Evolutionary conservation across 2,888 invertebrate genomes (phyloP).

Genomic region (Metopia argyrocephala): DNA sequence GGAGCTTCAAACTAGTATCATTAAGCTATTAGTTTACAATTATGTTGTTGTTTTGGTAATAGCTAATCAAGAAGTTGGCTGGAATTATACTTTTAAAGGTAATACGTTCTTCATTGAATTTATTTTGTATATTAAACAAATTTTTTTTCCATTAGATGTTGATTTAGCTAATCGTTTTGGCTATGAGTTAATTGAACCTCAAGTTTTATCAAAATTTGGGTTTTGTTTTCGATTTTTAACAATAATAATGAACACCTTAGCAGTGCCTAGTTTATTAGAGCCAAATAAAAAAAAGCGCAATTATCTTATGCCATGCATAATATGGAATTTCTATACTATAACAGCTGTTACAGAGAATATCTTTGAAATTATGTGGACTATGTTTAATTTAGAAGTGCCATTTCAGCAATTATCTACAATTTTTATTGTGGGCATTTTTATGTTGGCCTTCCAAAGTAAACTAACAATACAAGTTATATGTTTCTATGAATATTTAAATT

Average conservation of each 20-base stretch:
- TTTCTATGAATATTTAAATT: slow-evolving; percentile 69
- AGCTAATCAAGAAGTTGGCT: slow-evolving; percentile 67
- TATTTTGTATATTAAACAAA: neutral
- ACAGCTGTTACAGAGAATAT: slow-evolving; percentile 67
- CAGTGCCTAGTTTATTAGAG: slow-evolving; percentile 61
- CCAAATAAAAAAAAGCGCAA: slow-evolving; percentile 64
- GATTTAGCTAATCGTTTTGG: slow-evolving; percentile 67
- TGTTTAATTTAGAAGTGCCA: slow-evolving; percentile 65
- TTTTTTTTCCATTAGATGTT: slow-evolving; percentile 58
- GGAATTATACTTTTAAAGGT: slow-evolving; percentile 68
- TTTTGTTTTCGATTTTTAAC: slow-evolving; percentile 66
- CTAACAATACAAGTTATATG: slow-evolving; percentile 68
- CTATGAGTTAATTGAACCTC: slow-evolving; percentile 65
- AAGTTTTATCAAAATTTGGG: slow-evolving; percentile 68
- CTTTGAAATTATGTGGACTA: slow-evolving; percentile 67
- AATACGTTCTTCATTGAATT: neutral
- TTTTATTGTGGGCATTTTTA: slow-evolving; percentile 67
- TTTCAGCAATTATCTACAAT: slow-evolving; percentile 64
- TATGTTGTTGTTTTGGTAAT: slow-evolving; percentile 67
- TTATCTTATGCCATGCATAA: slow-evolving; percentile 66
- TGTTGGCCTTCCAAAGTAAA: slow-evolving; percentile 67
- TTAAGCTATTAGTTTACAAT: slow-evolving; percentile 68
- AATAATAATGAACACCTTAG: slow-evolving; percentile 65
- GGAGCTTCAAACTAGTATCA: slow-evolving; percentile 66
- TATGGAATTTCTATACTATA: slow-evolving; percentile 70